Evolutionary conservation across 2,113 vertebrate genomes (phyloP), one percentile per base, ranked within the genome.

Genomic region (Muscicapa adusta): DNA sequence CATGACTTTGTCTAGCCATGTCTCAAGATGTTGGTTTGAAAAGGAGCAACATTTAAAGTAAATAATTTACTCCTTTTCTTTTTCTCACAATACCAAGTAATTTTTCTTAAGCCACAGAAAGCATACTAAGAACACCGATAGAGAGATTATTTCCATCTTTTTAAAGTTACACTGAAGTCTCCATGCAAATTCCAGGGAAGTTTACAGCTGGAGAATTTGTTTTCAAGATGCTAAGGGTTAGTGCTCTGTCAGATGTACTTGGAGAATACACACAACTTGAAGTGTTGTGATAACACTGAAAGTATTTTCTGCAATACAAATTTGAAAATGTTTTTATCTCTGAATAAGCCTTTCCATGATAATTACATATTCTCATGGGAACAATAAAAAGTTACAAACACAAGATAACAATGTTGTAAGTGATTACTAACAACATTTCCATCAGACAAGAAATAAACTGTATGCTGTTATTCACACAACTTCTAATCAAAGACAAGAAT

Each of bases 401-500:
- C 36, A 82, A 85, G 43, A 71, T 60, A 79, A 91, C 33, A 79
- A 89, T 75, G 73, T 63, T 95, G 3, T 51, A 85, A 82, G 67
- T 94, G 85, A 91, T 96, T 94, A 77, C 51, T 70, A 89, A 91
- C 71, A 93, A 74, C 65, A 58, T 54, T 89, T 80, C 76, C 71
- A 71, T 62, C 91, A 91, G 38, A 68, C 36, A 74, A 88, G 60
- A 96, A 84, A 89, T 62, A 91, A 83, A 92, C 60, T 38, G 11
- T 40, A 50, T 38, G 38, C 26, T 88, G 42, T 86, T 92, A 80
- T 38, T 80, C 68, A 45, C 24, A 56, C 72, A 91, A 89, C 34
- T 86, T 63, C 80, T 94, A 92, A 95, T 86, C 80, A 92, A 91
- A 89, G 63, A 92, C 34, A 83, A 93, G 79, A 82, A 85, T 80